These are phyloP conservation scores for Smutsia temminckii DNA, from an alignment of 2,797 vertebrate species.

Conservation along the genomic window DNA sequence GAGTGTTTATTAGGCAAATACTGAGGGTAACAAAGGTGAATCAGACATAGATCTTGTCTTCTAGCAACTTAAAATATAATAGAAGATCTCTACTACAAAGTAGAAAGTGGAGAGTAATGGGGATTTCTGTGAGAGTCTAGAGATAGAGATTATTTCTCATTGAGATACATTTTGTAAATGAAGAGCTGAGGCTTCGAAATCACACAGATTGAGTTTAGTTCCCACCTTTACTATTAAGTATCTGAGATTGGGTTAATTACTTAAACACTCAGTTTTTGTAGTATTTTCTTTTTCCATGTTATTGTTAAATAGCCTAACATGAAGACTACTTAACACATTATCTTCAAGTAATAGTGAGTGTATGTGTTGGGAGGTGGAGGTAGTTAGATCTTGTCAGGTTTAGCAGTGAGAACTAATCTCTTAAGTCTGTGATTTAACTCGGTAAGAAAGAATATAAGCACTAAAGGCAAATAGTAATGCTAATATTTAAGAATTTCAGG, in stretches of 20 bases:
- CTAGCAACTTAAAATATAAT: constrained; percentile 11
- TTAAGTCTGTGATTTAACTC: constrained; percentile 23
- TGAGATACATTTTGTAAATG: constrained; percentile 19
- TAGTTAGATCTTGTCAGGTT: background rate
- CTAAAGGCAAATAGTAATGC: background rate
- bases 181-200: constrained; percentile 12
- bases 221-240: background rate
- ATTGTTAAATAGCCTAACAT: background rate
- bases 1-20: background rate
- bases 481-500: background rate
- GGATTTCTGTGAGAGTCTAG: background rate
- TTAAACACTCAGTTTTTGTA: background rate
- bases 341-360: background rate
- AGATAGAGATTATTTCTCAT: background rate
- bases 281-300: background rate
- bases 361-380: background rate
- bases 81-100: background rate
- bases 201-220: background rate
- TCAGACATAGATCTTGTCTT: constrained; percentile 11
- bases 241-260: constrained; percentile 18
- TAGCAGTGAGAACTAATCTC: background rate
- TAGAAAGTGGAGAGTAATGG: background rate
- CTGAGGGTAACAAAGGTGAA: background rate
- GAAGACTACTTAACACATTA: background rate
- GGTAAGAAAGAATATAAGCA: background rate